A percentile compares a stretch with the other conserved stretches of the same genome.
phyloP scores from a whole-genome alignment of 2,797 vertebrate species.

The Cyprinella venusta region DNA sequence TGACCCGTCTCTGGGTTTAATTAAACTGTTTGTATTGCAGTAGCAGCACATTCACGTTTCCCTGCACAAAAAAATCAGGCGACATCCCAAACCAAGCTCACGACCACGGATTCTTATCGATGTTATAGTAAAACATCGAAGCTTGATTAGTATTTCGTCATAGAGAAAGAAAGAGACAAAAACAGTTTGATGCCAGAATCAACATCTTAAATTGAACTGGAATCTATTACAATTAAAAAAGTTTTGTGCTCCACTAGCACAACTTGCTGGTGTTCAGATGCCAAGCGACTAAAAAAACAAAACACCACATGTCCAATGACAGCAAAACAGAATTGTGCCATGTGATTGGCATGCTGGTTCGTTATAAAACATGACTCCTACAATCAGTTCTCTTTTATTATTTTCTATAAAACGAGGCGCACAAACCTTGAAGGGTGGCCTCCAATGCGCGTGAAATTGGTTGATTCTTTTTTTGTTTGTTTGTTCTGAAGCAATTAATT shows the following conservation, averaged over 20 bases:
- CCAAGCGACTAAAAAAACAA: neutral
- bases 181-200: neutral
- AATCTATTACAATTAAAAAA: slow-evolving; percentile 30
- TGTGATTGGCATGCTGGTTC: neutral
- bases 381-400: slow-evolving; percentile 14
- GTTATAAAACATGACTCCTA: slow-evolving; percentile 31
- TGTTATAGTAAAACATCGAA: neutral
- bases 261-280: neutral
- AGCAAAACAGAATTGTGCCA: slow-evolving; percentile 6
- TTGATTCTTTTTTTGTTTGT: slow-evolving; percentile 46
- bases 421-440: slow-evolving; percentile 28
- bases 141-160: slow-evolving; percentile 7
- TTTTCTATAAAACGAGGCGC: slow-evolving; percentile 17
- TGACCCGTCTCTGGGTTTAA: slow-evolving; percentile 42
- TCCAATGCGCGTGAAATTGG: slow-evolving; percentile 52
- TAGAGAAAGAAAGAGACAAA: slow-evolving; percentile 1
- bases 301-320: neutral
- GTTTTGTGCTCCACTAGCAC: neutral
- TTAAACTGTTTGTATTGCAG: slow-evolving; percentile 15
- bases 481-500: slow-evolving; percentile 51
- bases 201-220: slow-evolving; percentile 3
- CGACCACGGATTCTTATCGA: neutral
- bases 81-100: slow-evolving; percentile 3
- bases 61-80: neutral
- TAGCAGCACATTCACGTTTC: neutral